Evolutionary conservation across 1,140 invertebrate species (phyloP), one percentile per base, ranked within the genome.

Genomic region (Panagrolaimus sp.): DNA sequence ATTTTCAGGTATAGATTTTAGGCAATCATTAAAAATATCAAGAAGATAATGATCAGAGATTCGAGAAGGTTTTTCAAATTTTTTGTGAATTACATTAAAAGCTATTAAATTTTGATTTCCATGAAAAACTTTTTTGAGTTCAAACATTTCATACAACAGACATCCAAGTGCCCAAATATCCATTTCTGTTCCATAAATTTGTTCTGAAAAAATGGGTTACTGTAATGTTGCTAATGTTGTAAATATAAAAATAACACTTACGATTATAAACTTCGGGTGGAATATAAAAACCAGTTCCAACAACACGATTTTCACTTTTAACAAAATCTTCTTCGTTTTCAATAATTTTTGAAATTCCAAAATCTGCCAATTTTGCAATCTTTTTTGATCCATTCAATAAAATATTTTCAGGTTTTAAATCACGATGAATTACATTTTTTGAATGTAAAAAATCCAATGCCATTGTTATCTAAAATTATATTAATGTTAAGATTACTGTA

Each of bases 331-430:
- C 4, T 26, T 24, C 44, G 44, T 32, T 32, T 38, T 12, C 17
- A 17, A 46, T 9, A 1, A 58, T 58, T 6, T 58, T 58, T 12
- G 21, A 26, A 28, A 58, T 58, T 6, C 73, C 66, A 46, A 73
- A 73, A 43, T 73, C 72, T 4, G 55, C 65, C 17, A 73, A 43
- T 21, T 70, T 68, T 17, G 62, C 71, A 43, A 70, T 58, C 8
- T 69, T n/a, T 32, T 45, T 58, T 28, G 52, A 28, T 10, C 44
- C n/a, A 38, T 21, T 28, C 12, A 73, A 72, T 21, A 73, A 52
- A 44, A 73, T 43, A 52, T 74, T 74, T 21, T 67, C 72, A 6
- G 52, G 38, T 63, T 74, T 75, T 7, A 74, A 15, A 32, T 75
- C 73, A 24, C 73, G 65, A 67, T 73, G 72, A 21, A 72, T 32